phyloP scores from a whole-genome alignment of 1,140 invertebrate species.

The Formica exsecta region DNA sequence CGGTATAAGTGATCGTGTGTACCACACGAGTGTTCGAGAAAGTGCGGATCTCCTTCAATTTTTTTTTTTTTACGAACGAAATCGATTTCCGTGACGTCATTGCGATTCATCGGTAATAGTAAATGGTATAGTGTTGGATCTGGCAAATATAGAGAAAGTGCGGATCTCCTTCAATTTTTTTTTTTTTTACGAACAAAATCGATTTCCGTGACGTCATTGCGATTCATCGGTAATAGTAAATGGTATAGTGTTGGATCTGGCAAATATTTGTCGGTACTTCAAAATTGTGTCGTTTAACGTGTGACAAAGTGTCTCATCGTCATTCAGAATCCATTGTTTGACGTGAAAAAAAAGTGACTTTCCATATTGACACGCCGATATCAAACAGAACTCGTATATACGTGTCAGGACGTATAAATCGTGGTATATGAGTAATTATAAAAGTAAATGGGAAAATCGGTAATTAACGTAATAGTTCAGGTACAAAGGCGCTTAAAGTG shows the following conservation, averaged over 20 bases:
- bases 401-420: conserved; percentile 28
- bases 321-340: conserved; percentile 27
- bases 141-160: conserved; percentile 45
- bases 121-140: conserved; percentile 17
- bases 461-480: conserved; percentile 42
- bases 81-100: neutral
- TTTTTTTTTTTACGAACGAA: neutral
- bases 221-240: neutral
- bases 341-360: conserved; percentile 37
- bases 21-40: neutral
- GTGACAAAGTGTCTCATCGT: conserved; percentile 20
- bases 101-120: neutral
- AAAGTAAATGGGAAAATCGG: conserved; percentile 38
- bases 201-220: conserved; percentile 2
- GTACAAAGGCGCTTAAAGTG: conserved; percentile 15
- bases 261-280: conserved; percentile 45
- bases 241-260: conserved; percentile 16
- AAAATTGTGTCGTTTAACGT: conserved; percentile 55
- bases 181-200: neutral
- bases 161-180: conserved; percentile 11
- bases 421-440: conserved; percentile 30
- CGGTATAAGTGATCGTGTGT: conserved; percentile 19
- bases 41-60: conserved; percentile 19
- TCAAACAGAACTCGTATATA: conserved; percentile 12
- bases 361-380: conserved; percentile 39